Evolutionary conservation across 1,140 invertebrate genomes (phyloP), one percentile per base, ranked within the genome.

Genomic region (Copidosoma floridanum): DNA sequence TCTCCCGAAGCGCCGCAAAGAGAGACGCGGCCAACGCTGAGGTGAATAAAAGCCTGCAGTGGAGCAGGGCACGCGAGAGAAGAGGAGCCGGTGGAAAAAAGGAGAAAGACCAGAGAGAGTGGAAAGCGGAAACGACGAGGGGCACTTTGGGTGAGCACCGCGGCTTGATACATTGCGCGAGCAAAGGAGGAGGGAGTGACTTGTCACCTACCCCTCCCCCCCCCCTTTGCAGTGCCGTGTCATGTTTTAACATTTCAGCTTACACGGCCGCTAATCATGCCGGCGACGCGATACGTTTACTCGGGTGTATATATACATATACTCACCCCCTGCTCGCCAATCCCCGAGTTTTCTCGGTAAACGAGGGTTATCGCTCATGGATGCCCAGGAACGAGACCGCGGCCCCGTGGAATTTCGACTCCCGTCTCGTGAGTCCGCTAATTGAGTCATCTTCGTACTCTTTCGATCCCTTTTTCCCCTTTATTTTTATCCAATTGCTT

Each of bases 221-320:
- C 2, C 6, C 29, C 6, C 12, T 32, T 6, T 32, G 23, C 14
- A 32, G 12, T 29, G 23, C 37, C 32, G 40, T 24, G 71, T 73
- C 73, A 66, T 76, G 75, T 78, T 75, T 76, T 72, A 76, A 76
- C 76, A 75, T 79, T 78, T 77, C 69, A 76, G 72, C 74, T 76
- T 79, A 78, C 76, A 76, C 71, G 75, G 65, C 64, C 69, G 76
- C 74, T 77, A 75, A 78, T 78, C 76, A 75, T 70, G 69, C 71
- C 70, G 61, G 59, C 66, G 61, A 69, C 58, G 67, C 65, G 64
- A 70, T 72, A 64, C 64, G 65, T 66, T 60, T 54, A 64, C 61
- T 60, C 61, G n/a, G n/a, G n/a, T n/a, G n/a, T n/a, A n/a, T n/a
- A n/a, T n/a, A n/a, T n/a, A n/a, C n/a, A n/a, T 41, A 63, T 61